Percentiles rank a stretch among this genome's conserved stretches.
Conservation (phyloP, 2,797 vertebrate genomes). For the Notoglanidium macrostoma region DNA sequence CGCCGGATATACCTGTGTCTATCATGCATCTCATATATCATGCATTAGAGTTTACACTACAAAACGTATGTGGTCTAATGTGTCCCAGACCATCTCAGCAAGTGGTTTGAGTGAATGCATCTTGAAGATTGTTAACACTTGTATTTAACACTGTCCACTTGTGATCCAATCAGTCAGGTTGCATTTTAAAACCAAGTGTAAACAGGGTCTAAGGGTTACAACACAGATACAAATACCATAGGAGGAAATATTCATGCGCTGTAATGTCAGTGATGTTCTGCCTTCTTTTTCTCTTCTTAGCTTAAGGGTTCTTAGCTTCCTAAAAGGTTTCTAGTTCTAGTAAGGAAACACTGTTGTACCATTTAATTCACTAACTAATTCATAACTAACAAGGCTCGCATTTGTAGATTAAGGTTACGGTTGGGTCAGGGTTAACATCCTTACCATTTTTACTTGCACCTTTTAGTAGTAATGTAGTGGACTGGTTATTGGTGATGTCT, state of each 20-base stretch:
- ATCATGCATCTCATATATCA: too few relatives aligned
- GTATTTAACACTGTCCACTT: too few relatives aligned
- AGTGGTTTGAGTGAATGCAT: too few relatives aligned
- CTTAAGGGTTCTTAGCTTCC: neutral
- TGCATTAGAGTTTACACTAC: too few relatives aligned
- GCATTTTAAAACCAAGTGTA: too few relatives aligned
- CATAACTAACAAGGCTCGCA: neutral
- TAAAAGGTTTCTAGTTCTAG: neutral
- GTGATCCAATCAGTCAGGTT: too few relatives aligned
- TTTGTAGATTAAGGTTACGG: neutral
- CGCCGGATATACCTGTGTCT: too few relatives aligned
- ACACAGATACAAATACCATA: neutral
- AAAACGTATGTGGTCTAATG: too few relatives aligned
- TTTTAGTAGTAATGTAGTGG: neutral
- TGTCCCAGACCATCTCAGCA: too few relatives aligned
- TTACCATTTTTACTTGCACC: neutral
- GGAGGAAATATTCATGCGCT: conserved; percentile 12
- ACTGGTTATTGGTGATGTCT: neutral
- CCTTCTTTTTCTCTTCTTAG: neutral
- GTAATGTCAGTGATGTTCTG: conserved; percentile 22
- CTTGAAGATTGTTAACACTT: too few relatives aligned
- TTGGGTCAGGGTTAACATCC: neutral
- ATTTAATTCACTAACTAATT: neutral
- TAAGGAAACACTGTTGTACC: neutral
- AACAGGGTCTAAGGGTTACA: too few relatives aligned